Percentiles rank a stretch among this genome's conserved stretches.
These are phyloP conservation scores for Diplodus puntazzo DNA, from an alignment of 2,797 vertebrate species.

Conservation along the genomic window DNA sequence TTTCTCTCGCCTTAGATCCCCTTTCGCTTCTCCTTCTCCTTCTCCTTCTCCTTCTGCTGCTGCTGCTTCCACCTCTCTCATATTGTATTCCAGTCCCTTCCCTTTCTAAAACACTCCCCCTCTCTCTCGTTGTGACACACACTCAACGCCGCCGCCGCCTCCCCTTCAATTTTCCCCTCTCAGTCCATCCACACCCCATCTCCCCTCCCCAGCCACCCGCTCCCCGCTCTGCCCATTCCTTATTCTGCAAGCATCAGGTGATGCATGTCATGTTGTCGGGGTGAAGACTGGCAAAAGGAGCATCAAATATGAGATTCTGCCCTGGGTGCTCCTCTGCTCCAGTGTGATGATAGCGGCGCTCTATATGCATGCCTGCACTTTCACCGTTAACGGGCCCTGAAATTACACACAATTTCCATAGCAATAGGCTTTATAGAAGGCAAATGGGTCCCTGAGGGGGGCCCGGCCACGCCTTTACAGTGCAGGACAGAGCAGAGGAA, in stretches of 20 bases:
- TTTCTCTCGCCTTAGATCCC: conserved; percentile 56
- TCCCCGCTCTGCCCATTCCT: conserved; percentile 44
- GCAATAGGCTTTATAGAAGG: conserved; percentile 73
- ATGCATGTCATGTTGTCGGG: conserved; percentile 60
- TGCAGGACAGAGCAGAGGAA: conserved; percentile 34
- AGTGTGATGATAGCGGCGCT: conserved; percentile 61
- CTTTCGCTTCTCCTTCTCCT: conserved; percentile 17
- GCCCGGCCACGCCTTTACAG: conserved; percentile 58
- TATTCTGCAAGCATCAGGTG: conserved; percentile 64
- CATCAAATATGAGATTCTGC: conserved; percentile 61
- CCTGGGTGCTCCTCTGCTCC: conserved; percentile 55
- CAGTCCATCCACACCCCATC: conserved; percentile 48
- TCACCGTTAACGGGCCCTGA: conserved; percentile 72
- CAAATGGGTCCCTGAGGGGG: conserved; percentile 63
- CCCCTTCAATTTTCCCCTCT: conserved; percentile 46
- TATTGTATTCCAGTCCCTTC: conserved; percentile 51
- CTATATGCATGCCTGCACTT: conserved; percentile 64
- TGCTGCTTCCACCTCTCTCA: conserved; percentile 44
- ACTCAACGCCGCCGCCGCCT: conserved; percentile 30
- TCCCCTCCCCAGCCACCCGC: conserved; percentile 32
- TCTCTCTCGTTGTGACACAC: conserved; percentile 22
- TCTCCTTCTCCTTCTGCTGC: background rate
- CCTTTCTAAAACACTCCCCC: conserved; percentile 32
- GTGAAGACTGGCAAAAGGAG: conserved; percentile 56
- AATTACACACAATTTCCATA: conserved; percentile 78